Base-by-base conservation (phyloP, 2,113 vertebrate genomes). In the Erpornis zantholeuca region DNA sequence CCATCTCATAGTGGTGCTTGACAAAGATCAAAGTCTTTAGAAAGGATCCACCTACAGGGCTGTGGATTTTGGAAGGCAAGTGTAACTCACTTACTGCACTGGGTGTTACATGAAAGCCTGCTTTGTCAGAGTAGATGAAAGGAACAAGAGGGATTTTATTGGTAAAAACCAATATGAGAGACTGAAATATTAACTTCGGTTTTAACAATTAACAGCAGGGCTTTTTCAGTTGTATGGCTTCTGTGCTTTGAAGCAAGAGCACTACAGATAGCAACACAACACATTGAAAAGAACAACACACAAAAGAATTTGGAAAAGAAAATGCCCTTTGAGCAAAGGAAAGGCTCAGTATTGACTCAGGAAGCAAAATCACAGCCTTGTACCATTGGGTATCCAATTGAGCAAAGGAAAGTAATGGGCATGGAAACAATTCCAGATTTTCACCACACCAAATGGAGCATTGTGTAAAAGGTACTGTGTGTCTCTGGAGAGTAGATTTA, bases 1-100 rank as follows among this genome's bases (percentile, higher is more conserved):
- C 60, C 80, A 81, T 68, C 65, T 82, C 28, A 73, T 18, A 82
- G 61, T 10, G 10, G 73, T 82, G 45, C 29, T 95, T n/a, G 65
- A 64, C 65, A 81, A 86, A 87, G 71, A 95, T 93, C 80, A 91
- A 96, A 95, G 66, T 27, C 52, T 90, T 94, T 52, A 86, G 77
- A 93, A 93, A 91, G 59, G 82, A 95, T 90, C 77, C 82, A 95
- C 86, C 91, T 95, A 92, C 82, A 85, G 40, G 54, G 38, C 65
- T 69, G 28, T 0, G 0, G 78, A 61, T 91, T 92, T 94, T 92
- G 79, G 93, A 95, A 89, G 45, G 64, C 63, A 88, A 89, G 27
- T 64, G 59, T 72, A 81, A 79, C 70, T 61, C 85, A 69, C 76
- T 88, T 86, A 57, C 45, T 2, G 6, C 69, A 72, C 86, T 15